Evolutionary conservation across 2,888 invertebrate species (phyloP), one percentile per base, ranked within the genome.

Genomic region (Willowsia nigromaculata): DNA sequence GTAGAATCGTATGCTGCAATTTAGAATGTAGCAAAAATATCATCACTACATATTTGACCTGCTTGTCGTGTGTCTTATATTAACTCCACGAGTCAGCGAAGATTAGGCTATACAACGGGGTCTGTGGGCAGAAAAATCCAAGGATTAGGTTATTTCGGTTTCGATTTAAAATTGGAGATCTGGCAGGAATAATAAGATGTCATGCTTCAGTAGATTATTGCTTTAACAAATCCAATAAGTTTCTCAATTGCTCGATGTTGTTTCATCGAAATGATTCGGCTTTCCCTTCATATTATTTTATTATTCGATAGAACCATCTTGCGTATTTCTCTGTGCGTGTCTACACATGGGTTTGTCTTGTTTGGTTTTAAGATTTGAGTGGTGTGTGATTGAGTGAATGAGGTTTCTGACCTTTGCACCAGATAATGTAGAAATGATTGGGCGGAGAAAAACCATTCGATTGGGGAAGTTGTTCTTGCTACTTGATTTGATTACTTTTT

Each of bases 381-480:
- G 53, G 22, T 27, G 13, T 43, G 76, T 27, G 76, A 76, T 85
- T 74, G 76, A 80, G 53, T 65, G 62, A 88, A 82, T 47, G 47
- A 76, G 88, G 81, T 88, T 81, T 25, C 71, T 82, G 88, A 82
- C 74, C 88, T 88, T 88, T 82, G 88, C 59, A 82, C 81, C 37
- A 82, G 47, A 88, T 82, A 88, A 88, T 82, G 88, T 71, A 43
- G 62, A 59, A 82, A 82, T 82, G 88, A 88, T 88, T 82, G 82
- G 88, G 82, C 33, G 74, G 74, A 59, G 76, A 43, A 80, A 65
- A 53, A 11, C n/a, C n/a, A 18, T 81, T 50, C 25, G 25, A 76
- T 62, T 76, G 76, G 59, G 47, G 76, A 59, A 59, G 47, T 76
- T 84, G 43, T 71, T 74, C 71, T n/a, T n/a, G 37, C 59, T 22